A percentile compares a stretch with the other conserved stretches of the same genome.
Evolutionary conservation across 2,113 vertebrate genomes (phyloP).

Genomic region (Sula dactylatra): DNA sequence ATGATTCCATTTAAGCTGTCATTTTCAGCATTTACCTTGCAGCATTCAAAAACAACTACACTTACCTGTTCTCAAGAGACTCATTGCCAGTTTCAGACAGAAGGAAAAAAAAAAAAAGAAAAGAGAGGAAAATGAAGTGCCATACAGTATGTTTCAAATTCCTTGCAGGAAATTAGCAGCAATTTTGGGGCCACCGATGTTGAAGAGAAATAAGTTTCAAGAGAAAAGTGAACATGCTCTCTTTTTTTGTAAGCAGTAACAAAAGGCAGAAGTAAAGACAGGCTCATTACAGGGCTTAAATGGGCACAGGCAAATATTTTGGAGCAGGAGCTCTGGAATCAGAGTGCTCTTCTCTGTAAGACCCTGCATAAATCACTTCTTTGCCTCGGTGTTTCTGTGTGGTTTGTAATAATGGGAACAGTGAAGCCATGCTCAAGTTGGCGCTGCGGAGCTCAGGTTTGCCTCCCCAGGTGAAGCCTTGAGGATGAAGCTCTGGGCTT

Average conservation of each 20-base stretch:
- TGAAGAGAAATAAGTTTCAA: conserved; percentile 61
- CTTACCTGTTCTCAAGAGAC: conserved; percentile 65
- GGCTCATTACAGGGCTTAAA: not conserved
- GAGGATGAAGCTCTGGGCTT: not conserved
- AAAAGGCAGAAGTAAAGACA: not conserved
- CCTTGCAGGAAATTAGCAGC: conserved; percentile 68
- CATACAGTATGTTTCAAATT: conserved; percentile 59
- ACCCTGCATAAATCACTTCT: not conserved
- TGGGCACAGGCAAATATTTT: not conserved
- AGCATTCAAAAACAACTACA: conserved; percentile 74
- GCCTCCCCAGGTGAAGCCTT: not conserved
- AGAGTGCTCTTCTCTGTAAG: not conserved
- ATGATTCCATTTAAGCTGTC: conserved; percentile 80
- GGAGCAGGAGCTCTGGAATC: not conserved
- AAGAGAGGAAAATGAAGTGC: conserved; percentile 22
- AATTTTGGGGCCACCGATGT: conserved; percentile 49
- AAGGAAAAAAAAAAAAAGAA: not conserved
- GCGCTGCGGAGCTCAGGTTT: not conserved
- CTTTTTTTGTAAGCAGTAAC: not conserved
- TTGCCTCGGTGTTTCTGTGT: accelerated
- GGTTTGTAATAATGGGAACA: not conserved
- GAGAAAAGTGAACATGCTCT: conserved; percentile 3
- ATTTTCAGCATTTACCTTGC: conserved; percentile 77
- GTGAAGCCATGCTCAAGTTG: accelerated
- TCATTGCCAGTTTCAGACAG: conserved; percentile 43